These are phyloP conservation scores for Scylla paramamosain DNA, from an alignment of 1,140 invertebrate species.

Conservation along the genomic window DNA sequence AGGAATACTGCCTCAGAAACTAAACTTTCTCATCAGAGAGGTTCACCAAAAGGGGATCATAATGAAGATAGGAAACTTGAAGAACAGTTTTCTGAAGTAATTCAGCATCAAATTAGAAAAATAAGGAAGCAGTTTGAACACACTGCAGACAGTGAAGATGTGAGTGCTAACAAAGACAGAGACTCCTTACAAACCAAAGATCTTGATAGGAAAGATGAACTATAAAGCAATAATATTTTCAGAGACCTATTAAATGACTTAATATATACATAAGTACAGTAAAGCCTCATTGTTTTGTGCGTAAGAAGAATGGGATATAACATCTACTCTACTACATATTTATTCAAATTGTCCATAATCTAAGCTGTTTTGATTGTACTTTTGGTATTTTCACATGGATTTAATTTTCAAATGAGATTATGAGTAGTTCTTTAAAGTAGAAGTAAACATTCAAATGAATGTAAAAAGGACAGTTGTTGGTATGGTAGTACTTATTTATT, in stretches of 20 bases:
- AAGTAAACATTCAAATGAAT: too few species aligned
- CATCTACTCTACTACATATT: neutral
- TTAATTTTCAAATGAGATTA: too few species aligned
- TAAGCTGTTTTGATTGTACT: neutral
- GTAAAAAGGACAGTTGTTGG: too few species aligned
- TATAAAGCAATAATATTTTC: constrained; percentile 74
- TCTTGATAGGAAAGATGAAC: constrained; percentile 66
- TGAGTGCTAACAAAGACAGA: constrained; percentile 11
- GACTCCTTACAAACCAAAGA: constrained; percentile 67
- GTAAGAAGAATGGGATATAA: neutral
- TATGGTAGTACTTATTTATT: too few species aligned
- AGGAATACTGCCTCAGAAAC: constrained; percentile 22
- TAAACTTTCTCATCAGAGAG: neutral
- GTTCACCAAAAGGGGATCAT: constrained; percentile 55
- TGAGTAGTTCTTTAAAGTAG: too few species aligned
- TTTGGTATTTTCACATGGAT: too few species aligned
- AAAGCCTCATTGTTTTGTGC: neutral
- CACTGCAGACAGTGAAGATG: constrained; percentile 15
- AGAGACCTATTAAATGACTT: constrained; percentile 13
- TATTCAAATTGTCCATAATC: too few species aligned
- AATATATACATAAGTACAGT: neutral
- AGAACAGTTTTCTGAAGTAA: constrained; percentile 54
- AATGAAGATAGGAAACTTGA: constrained; percentile 63
- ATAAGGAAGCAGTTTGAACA: constrained; percentile 60
- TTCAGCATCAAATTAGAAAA: constrained; percentile 66